Evolutionary conservation across 2,888 invertebrate genomes (phyloP), one percentile per base, ranked within the genome.

Genomic region (Lasioglossum figueresi): DNA sequence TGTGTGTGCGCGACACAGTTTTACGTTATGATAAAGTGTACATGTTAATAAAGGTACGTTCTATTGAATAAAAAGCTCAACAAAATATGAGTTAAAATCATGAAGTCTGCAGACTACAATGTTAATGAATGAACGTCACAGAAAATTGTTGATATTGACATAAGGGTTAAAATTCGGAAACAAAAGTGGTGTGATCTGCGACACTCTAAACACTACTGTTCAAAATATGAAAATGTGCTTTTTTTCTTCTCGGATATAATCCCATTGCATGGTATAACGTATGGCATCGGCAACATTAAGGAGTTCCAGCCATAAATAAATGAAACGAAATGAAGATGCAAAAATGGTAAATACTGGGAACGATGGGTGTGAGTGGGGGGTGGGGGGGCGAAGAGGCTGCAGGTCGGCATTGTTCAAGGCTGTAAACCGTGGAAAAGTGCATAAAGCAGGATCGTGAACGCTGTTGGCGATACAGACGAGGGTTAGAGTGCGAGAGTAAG

Each of bases 401-500:
- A 37, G 34, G 16, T 37, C 70, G 70, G 63, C 63, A 86, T 87
- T 76, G 82, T 78, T 56, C 75, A 77, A 75, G 75, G 83, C 71
- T 83, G 75, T 79, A 76, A 84, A 84, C 84, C 75, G 63, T 83
- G 52, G 84, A 84, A 78, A 84, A 84, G 84, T 84, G 84, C 84
- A 84, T 84, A 83, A 84, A 83, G 84, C 84, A 66, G 75, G 84
- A 84, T 71, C 56, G 84, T 84, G 84, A 84, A 79, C 77, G 83
- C 70, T 83, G 63, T 74, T 78, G 84, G 84, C 83, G 37, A 84
- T 83, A 75, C 14, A 76, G 48, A 27, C 74, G 43, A 59, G 75
- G 43, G 12, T 75, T 74, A 23, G 16, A 34, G 66, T 31, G 27
- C 40, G 76, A 56, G 76, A 75, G 66, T 23, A 68, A 79, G 84